Percentiles rank a stretch among this genome's conserved stretches.
Evolutionary conservation across 2,888 invertebrate genomes (phyloP).

Genomic region (Aphrophora alni): DNA sequence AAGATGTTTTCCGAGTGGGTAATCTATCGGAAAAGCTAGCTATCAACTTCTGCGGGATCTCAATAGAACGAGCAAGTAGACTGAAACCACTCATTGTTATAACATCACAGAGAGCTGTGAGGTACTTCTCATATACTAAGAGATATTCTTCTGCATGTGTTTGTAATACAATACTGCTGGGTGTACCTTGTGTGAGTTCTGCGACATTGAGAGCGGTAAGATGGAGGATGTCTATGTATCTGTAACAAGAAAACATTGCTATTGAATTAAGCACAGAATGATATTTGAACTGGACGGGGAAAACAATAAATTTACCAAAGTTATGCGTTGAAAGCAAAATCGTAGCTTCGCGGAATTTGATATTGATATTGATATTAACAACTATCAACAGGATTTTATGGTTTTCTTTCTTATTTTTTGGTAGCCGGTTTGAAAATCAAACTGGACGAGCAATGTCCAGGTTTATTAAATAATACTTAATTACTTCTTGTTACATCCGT

Average conservation of each 20-base stretch:
- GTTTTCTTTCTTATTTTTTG: no score
- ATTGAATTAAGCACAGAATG: no score
- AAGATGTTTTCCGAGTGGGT: constrained; percentile 58
- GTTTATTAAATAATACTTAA: no score
- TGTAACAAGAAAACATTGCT: constrained; percentile 6
- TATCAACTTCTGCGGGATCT: constrained; percentile 64
- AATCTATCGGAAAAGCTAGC: constrained; percentile 65
- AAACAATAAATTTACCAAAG: no score
- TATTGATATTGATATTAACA: no score
- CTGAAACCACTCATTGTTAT: constrained; percentile 74
- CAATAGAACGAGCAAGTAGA: constrained; percentile 69
- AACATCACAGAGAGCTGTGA: constrained; percentile 68
- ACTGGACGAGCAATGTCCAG: no score
- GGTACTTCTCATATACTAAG: constrained; percentile 32
- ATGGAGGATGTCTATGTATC: constrained; percentile 46
- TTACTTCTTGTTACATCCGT: no score
- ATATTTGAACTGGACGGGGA: no score
- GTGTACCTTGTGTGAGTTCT: constrained; percentile 28
- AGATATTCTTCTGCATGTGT: constrained; percentile 34
- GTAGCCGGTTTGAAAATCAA: no score
- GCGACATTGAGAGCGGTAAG: constrained; percentile 44
- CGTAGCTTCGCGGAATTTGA: no score
- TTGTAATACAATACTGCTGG: constrained; percentile 31
- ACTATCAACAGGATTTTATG: no score
- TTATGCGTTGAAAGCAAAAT: no score